Base-by-base conservation (phyloP, 1,140 invertebrate genomes). In the Magallana angulata region DNA sequence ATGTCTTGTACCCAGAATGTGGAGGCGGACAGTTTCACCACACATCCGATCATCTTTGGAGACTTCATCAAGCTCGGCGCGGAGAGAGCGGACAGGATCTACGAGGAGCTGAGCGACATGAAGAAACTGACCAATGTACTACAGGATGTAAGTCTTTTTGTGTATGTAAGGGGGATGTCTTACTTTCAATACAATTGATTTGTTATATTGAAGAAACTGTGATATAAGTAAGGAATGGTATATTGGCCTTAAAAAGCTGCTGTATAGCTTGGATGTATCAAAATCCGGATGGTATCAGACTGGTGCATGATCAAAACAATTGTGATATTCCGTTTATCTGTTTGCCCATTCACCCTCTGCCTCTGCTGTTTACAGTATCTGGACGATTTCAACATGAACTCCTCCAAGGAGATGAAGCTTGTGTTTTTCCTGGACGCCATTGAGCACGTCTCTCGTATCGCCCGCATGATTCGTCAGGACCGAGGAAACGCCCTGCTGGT, bases 401-500 rank as follows among this genome's bases (percentile, higher is more conserved):
- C 93, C 7, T 91, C 92, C 6, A 95, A 95, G 88, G 94, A 94
- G 83, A 94, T 94, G 93, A 94, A 94, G 88, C 91, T 95, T 14
- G 94, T 95, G 59, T 95, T 95, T 87, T 95, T 95, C 92, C 88
- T 94, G 91, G 95, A 95, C 89, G 95, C 95, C 57, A 93, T 95
- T 18, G 93, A 95, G 84, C 95, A 95, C 86, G 92, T 95, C 56
- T 92, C 94, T 9, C 92, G 95, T 71, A 95, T 95, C 85, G 92
- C 94, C 3, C 90, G 95, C 36, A 95, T 95, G 93, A 93, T 95
- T 56, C 89, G 94, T 85, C 94, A 95, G 89, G 93, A 95, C 18
- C 82, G 94, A 86, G 94, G 95, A 56, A 95, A 95, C 88, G 94
- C 94, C 16, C 89, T 95, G 36, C 89, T 95, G n/a, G 95, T 95